Evolutionary conservation across 2,888 invertebrate species (phyloP), one percentile per base, ranked within the genome.

Genomic region (Rotaria magnacalcarata): DNA sequence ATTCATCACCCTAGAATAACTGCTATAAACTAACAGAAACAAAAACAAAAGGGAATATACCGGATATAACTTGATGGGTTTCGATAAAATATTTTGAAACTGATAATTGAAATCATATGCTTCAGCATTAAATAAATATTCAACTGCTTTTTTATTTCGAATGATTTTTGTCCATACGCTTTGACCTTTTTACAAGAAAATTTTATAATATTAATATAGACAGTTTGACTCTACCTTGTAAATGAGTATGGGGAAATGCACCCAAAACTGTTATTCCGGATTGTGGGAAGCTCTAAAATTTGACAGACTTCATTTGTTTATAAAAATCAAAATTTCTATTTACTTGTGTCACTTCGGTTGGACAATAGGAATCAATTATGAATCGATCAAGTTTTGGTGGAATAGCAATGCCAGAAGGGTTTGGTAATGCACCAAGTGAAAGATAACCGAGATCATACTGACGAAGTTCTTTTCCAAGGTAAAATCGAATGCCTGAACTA

Each of bases 61-160:
- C 2, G 34, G 75, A 41, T 10, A 75, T 6, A 75, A 41, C 41
- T 75, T 14, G 41, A 86, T 19, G 41, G 58, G 41, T 60, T 60
- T 84, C 21, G 50, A 41, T 27, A 58, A 43, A 41, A 34, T 50
- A 10, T 84, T 43, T 41, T 74, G 5, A 80, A 84, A 84, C 58
- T 86, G 86, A 85, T 86, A 86, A 43, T 86, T 85, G 24, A 85
- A 86, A 74, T 85, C 75, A n/a, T n/a, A n/a, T n/a, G n/a, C n/a
- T n/a, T n/a, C n/a, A n/a, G n/a, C n/a, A n/a, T n/a, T n/a, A n/a
- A 56, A 74, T 41, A 86, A 50, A 86, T 85, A 86, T 7, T 75
- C 80, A 47, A 86, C 54, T 1, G 60, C 85, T 86, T 34, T 56
- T 52, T 75, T 75, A 56, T 86, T 58, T 54, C 86, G 54, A 80